A percentile compares a stretch with the other conserved stretches of the same genome.
Evolutionary conservation across 2,113 vertebrate species (phyloP).

Genomic region (Rana temporaria): DNA sequence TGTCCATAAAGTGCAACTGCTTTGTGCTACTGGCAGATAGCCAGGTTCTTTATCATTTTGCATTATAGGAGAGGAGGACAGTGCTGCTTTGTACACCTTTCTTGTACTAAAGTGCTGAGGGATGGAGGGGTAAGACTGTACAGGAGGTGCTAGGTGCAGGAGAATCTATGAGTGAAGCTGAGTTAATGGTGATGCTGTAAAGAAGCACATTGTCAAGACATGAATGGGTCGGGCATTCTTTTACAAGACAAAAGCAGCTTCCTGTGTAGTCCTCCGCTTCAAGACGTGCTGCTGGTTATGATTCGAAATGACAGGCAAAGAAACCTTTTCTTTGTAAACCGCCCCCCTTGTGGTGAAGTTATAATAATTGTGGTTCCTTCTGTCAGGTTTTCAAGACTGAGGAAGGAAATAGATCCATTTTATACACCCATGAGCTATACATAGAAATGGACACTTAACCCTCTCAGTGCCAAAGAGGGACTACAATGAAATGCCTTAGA

Average conservation of each 20-base stretch:
- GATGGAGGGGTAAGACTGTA: conserved; percentile 51
- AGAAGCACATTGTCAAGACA: conserved; percentile 58
- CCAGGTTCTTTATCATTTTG: conserved; percentile 17
- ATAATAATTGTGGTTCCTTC: conserved; percentile 38
- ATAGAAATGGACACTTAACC: conserved; percentile 48
- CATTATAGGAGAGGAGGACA: background rate
- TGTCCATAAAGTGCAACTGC: background rate
- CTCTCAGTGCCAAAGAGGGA: conserved; percentile 42
- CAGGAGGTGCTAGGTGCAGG: conserved; percentile 49
- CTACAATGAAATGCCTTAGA: conserved; percentile 44
- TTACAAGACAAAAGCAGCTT: conserved; percentile 55
- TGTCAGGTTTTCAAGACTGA: conserved; percentile 49
- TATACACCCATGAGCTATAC: conserved; percentile 46
- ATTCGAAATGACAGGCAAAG: conserved; percentile 52
- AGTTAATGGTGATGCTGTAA: conserved; percentile 57
- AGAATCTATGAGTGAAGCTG: conserved; percentile 56
- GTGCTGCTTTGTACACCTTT: conserved; percentile 12
- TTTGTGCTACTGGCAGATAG: conserved; percentile 4
- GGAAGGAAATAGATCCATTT: conserved; percentile 49
- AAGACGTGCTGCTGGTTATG: conserved; percentile 55
- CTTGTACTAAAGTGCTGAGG: conserved; percentile 36
- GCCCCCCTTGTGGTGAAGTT: conserved; percentile 40
- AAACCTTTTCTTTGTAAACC: conserved; percentile 44
- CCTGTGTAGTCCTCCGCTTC: conserved; percentile 41
- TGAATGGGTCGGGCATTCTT: conserved; percentile 56